A percentile compares a stretch with the other conserved stretches of the same genome.
These are phyloP conservation scores for Drosophila subobscura DNA, from an alignment of 1,140 invertebrate species.

Conservation along the genomic window DNA sequence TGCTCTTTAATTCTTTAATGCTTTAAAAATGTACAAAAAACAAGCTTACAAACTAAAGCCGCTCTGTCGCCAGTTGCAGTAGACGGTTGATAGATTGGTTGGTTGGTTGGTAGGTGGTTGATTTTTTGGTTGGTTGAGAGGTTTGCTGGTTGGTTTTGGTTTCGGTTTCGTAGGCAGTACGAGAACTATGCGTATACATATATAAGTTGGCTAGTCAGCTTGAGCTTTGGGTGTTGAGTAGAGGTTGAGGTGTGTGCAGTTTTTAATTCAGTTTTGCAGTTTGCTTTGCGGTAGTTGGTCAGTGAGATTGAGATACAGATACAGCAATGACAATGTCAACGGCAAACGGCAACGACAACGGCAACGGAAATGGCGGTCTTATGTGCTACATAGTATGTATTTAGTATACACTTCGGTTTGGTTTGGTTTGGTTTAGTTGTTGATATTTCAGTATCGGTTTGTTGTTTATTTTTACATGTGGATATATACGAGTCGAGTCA, in stretches of 20 bases:
- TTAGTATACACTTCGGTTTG: conserved; percentile 66
- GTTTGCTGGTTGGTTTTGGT: conserved; percentile 52
- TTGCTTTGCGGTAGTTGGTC: conserved; percentile 68
- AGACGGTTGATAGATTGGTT: conserved; percentile 54
- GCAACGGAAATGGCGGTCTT: conserved; percentile 59
- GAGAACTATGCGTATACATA: conserved; percentile 54
- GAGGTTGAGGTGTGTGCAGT: conserved; percentile 68
- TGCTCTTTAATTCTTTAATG: conserved; percentile 19
- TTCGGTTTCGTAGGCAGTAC: conserved; percentile 61
- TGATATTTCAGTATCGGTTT: conserved; percentile 49
- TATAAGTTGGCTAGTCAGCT: conserved; percentile 41
- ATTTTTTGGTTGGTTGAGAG: conserved; percentile 46
- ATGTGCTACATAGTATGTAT: conserved; percentile 57
- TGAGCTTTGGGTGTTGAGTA: conserved; percentile 26
- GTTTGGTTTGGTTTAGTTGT: conserved; percentile 66
- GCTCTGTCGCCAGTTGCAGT: conserved; percentile 71
- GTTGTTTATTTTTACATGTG: conserved; percentile 56
- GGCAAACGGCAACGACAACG: conserved; percentile 31
- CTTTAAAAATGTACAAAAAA: conserved; percentile 60
- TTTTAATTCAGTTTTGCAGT: conserved; percentile 49
- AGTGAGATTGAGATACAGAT: conserved; percentile 70
- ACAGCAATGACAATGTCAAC: conserved; percentile 53
- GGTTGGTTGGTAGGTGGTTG: conserved; percentile 31
- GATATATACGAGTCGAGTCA: conserved; percentile 53
- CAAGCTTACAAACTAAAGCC: conserved; percentile 78